These are phyloP conservation scores for Alloplasta piceator DNA, from an alignment of 2,888 invertebrate species.

Conservation along the genomic window DNA sequence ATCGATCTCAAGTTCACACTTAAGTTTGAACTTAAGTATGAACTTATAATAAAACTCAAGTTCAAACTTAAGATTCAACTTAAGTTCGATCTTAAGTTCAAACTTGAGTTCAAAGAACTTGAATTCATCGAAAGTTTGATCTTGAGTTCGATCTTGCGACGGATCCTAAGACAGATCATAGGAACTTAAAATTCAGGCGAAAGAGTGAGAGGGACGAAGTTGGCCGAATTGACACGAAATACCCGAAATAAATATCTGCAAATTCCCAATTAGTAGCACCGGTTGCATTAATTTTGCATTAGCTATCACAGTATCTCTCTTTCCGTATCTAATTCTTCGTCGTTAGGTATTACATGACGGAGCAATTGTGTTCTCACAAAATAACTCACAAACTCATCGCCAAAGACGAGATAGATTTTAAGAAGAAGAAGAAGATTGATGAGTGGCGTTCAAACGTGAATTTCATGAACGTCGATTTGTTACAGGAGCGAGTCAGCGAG, in stretches of 20 bases:
- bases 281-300: constrained; percentile 57
- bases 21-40: no score
- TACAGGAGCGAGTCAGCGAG: background rate
- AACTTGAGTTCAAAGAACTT: no score
- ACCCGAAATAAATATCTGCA: background rate
- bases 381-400: constrained; percentile 33
- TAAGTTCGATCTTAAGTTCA: no score
- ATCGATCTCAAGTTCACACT: no score
- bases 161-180: no score
- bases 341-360: background rate
- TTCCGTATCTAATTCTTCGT: background rate
- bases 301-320: constrained; percentile 20
- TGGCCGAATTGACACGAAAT: constrained; percentile 45
- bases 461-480: constrained; percentile 54
- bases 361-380: background rate
- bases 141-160: no score
- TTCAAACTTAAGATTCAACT: no score
- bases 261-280: constrained; percentile 44
- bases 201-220: no score
- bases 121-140: no score
- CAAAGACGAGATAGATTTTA: constrained; percentile 9
- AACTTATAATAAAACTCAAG: no score
- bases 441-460: constrained; percentile 44
- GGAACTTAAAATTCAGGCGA: no score
- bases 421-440: constrained; percentile 36